Conservation (phyloP, 92 coral and sea anemone species). For the Virgularia gustaviana region DNA sequence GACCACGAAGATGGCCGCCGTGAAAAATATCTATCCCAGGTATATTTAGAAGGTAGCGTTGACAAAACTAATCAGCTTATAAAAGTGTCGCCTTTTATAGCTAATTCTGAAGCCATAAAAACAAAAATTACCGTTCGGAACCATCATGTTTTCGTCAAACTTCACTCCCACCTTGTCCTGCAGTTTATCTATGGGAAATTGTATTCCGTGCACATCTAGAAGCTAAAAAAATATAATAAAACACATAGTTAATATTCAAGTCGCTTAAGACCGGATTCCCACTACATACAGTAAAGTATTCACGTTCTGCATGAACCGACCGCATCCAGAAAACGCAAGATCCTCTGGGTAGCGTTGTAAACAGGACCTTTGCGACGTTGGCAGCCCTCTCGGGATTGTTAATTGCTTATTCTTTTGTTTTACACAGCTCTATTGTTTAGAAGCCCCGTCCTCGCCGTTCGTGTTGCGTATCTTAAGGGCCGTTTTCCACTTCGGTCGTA, state of each 20-base stretch:
- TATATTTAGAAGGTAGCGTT: too few relatives aligned
- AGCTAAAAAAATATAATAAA: slow-evolving; percentile 39
- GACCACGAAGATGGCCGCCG: too few relatives aligned
- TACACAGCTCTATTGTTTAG: too few relatives aligned
- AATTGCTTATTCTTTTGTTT: too few relatives aligned
- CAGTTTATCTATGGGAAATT: slow-evolving; percentile 54
- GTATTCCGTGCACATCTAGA: slow-evolving; percentile 38
- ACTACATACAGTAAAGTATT: not conserved
- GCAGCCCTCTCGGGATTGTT: too few relatives aligned
- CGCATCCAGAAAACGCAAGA: not conserved
- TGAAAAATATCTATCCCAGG: too few relatives aligned
- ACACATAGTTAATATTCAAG: not conserved
- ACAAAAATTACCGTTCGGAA: not conserved
- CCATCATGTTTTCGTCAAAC: not conserved
- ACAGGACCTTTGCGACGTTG: not conserved
- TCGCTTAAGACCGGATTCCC: not conserved
- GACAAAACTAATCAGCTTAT: too few relatives aligned
- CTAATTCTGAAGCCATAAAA: not conserved
- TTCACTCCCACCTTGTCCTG: slow-evolving; percentile 44
- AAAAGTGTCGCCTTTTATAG: not conserved
- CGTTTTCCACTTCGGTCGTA: too few relatives aligned
- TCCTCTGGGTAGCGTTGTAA: not conserved
- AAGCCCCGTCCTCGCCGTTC: too few relatives aligned
- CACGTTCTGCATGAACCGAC: not conserved
- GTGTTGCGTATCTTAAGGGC: too few relatives aligned